Evolutionary conservation across 2,113 vertebrate species (phyloP), one percentile per base, ranked within the genome.

Genomic region (Anguilla rostrata): DNA sequence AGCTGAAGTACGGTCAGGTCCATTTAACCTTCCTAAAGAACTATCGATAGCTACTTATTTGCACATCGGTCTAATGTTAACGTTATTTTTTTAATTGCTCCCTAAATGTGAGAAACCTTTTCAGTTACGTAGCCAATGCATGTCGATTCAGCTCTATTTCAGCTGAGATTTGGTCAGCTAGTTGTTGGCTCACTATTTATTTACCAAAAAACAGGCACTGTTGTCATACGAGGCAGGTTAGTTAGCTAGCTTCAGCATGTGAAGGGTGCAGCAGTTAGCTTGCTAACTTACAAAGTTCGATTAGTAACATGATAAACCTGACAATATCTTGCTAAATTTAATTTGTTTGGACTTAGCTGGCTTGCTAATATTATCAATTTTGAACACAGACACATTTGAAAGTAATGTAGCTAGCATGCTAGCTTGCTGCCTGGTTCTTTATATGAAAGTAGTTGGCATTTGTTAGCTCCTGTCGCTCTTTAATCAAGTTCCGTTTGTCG

Each of bases 1-100:
- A 66, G 60, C 60, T 66, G 60, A 66, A 66, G 60, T 26, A 75
- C n/a, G 71, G 71, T 75, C 71, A 29, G 71, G n/a, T 75, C 71
- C n/a, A 75, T 75, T 75, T 75, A 75, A 75, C 63, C 63, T 71
- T 71, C 63, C 63, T 71, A n/a, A 26, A 71, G 63, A 71, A 60
- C 34, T 34, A 34, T 34, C 34, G 34, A 34, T 34, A 34, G 34
- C 20, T 66, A 66, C 49, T 53, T 53, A 53, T 53, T 12, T 14
- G 12, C 49, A 12, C 49, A 53, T 53, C 49, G 60, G 26, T 22
- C 60, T 66, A 66, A 66, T 20, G 20, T 22, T 66, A 66, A n/a
- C 86, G 86, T 20, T 75, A 66, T 78, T 89, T 91, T 91, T 86
- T 57, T 46, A 26, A 26, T 26, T 22, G 12, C 57, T 60, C 14